Evolutionary conservation across 2,888 invertebrate genomes (phyloP), one percentile per base, ranked within the genome.

Genomic region (Aleiodes testaceus): DNA sequence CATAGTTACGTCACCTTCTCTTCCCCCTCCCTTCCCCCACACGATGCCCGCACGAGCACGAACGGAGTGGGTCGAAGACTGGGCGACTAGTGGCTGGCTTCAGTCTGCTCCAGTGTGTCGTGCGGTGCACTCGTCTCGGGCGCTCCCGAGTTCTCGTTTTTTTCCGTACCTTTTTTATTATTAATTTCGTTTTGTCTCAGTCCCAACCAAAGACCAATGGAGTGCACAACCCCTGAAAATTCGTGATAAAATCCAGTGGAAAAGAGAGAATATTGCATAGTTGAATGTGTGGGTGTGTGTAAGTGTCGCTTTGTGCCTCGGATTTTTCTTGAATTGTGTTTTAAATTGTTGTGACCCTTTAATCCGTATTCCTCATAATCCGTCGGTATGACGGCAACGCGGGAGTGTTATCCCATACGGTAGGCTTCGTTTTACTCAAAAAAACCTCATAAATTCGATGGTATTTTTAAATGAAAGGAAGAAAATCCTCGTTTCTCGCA

Each of bases 361-460:
- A 45, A 14, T 26, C 53, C 55, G 52, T 42, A 4, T 14, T 63
- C 49, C 50, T 61, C 30, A 59, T 42, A 16, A 70, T 63, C 66
- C 45, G 49, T 69, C 61, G 79, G 79, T 78, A 84, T 85, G 85
- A 83, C 84, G 79, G 84, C 84, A 76, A 84, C 85, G 81, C 84
- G 82, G 83, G 84, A 85, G 80, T 83, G 82, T 82, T 85, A 85
- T 81, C 83, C 85, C 81, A 84, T 83, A 85, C 85, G 85, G 85
- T 85, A 85, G 81, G 84, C 80, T 75, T 72, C 63, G 61, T 55
- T 66, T 68, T 22, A 50, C 47, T 49, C 61, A 50, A 53, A 36
- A 50, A 7, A 36, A 36, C 30, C 59, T 67, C n/a, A n/a, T n/a
- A n/a, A 64, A 69, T 65, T 74, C 72, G 75, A 70, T 66, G n/a